A percentile compares a stretch with the other conserved stretches of the same genome.
phyloP scores from a whole-genome alignment of 2,113 vertebrate genomes.

The Bolborhynchus lineola region DNA sequence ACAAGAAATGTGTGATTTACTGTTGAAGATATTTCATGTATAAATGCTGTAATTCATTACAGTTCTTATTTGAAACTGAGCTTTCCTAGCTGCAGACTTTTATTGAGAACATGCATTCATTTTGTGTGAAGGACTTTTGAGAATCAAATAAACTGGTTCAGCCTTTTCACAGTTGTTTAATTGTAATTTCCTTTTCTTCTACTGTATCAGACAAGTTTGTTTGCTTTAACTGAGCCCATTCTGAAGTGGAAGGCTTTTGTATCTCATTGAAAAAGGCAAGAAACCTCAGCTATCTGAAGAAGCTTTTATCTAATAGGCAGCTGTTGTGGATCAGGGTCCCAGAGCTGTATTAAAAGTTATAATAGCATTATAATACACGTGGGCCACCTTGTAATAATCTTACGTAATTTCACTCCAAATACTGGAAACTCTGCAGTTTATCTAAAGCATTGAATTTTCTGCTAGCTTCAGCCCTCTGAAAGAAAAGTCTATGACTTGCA shows the following conservation, averaged over 20 bases:
- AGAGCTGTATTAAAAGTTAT: background rate
- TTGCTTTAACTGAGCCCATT: background rate
- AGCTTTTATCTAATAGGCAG: background rate
- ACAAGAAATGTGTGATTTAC: background rate
- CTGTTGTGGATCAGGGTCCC: background rate
- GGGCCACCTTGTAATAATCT: background rate
- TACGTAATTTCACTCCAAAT: background rate
- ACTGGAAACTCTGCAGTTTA: background rate
- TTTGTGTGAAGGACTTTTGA: background rate
- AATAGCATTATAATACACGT: background rate
- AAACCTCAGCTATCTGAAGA: background rate
- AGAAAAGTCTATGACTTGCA: background rate
- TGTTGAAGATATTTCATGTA: background rate
- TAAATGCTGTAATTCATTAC: background rate
- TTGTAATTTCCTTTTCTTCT: slow-evolving; percentile 7
- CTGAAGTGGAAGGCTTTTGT: background rate
- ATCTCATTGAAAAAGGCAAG: background rate
- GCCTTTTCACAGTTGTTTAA: background rate
- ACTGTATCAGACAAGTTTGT: background rate
- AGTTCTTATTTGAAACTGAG: background rate
- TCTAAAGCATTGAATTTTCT: background rate
- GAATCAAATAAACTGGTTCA: background rate
- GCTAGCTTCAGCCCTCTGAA: background rate
- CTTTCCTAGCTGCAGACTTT: background rate
- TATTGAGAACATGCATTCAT: background rate